phyloP scores from a whole-genome alignment of 2,888 invertebrate species.

The Keiferia lycopersicella region DNA sequence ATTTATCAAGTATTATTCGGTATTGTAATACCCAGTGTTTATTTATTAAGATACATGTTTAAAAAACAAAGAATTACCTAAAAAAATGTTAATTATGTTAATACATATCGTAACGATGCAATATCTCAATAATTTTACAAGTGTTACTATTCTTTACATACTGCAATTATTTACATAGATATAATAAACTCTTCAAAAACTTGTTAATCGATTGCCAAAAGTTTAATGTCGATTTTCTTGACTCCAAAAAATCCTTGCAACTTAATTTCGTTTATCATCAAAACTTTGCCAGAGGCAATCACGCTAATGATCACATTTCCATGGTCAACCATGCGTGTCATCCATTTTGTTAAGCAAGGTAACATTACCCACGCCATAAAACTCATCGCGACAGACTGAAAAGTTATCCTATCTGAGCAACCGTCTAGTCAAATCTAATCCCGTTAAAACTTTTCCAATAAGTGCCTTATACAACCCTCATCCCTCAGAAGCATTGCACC shows the following conservation, averaged over 20 bases:
- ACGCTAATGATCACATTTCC: neutral
- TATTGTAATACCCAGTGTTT: no score
- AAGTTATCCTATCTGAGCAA: constrained; percentile 36
- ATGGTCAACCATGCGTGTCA: neutral
- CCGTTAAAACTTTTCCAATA: constrained; percentile 80
- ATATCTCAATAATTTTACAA: no score
- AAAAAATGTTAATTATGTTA: no score
- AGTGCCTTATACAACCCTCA: constrained; percentile 41
- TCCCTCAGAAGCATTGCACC: constrained; percentile 57
- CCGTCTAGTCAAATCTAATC: constrained; percentile 71
- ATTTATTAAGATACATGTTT: no score
- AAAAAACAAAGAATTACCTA: no score
- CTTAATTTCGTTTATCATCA: neutral
- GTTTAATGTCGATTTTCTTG: neutral
- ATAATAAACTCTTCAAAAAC: no score
- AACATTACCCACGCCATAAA: constrained; percentile 53
- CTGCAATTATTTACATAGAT: no score
- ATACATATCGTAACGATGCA: no score
- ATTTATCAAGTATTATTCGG: no score
- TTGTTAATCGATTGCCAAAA: neutral
- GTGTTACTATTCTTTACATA: no score
- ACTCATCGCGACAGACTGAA: constrained; percentile 29
- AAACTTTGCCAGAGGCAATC: neutral
- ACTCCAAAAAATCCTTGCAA: neutral
- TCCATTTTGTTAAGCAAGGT: constrained; percentile 41